phyloP scores from a whole-genome alignment of 2,888 invertebrate genomes.

The Dorcus parallelipipedus region DNA sequence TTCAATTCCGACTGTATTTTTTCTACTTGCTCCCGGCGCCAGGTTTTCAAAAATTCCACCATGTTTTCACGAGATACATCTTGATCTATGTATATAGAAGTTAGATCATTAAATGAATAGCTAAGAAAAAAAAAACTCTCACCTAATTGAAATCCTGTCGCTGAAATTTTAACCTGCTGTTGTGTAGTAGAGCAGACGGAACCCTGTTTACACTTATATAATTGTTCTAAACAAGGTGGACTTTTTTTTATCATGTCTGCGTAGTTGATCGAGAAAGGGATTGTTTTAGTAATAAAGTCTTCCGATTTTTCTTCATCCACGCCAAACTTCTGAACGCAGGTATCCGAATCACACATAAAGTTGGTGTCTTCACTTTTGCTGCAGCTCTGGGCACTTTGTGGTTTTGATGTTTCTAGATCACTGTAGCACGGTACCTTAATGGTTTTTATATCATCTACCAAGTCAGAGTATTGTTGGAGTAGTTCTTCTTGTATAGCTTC shows the following conservation, averaged over 20 bases:
- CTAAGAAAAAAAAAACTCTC: not conserved
- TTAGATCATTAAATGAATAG: not conserved
- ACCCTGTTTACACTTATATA: slow-evolving; percentile 4
- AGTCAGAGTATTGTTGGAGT: slow-evolving; percentile 43
- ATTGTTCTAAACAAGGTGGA: slow-evolving; percentile 8
- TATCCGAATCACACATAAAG: slow-evolving; percentile 2
- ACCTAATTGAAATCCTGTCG: slow-evolving; percentile 5
- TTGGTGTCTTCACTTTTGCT: not conserved
- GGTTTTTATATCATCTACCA: slow-evolving; percentile 26
- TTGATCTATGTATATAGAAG: slow-evolving; percentile 21
- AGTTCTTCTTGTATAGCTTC: slow-evolving; percentile 43
- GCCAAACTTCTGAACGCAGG: not conserved
- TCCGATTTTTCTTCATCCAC: slow-evolving; percentile 8
- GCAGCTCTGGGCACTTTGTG: not conserved
- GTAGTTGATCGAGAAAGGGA: slow-evolving; percentile 43
- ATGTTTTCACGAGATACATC: slow-evolving; percentile 34
- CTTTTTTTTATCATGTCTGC: slow-evolving; percentile 32
- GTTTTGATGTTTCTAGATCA: not conserved
- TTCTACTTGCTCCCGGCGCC: slow-evolving; percentile 40
- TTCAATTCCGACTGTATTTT: slow-evolving; percentile 41
- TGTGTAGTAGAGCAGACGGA: not conserved
- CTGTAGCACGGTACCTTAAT: not conserved
- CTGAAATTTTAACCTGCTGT: not conserved
- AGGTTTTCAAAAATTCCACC: slow-evolving; percentile 35
- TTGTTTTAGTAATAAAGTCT: slow-evolving; percentile 25